Conservation (phyloP, 2,113 vertebrate genomes). For the Mesembrinibis cayennensis region DNA sequence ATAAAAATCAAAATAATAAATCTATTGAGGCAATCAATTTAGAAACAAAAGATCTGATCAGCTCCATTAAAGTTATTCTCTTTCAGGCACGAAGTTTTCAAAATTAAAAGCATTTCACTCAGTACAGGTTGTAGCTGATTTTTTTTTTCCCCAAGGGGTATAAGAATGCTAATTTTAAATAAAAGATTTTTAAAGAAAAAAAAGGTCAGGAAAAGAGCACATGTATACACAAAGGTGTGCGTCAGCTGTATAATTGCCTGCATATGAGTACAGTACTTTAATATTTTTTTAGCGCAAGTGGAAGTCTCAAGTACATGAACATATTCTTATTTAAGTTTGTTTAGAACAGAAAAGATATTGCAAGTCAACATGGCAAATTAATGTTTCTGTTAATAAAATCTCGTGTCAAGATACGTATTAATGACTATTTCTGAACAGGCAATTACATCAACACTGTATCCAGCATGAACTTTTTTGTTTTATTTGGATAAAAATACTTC, state of each 20-base stretch:
- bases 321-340: slow-evolving; percentile 8
- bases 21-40: slow-evolving; percentile 54
- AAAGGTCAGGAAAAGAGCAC: background rate
- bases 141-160: background rate
- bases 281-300: background rate
- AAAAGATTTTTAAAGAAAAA: background rate
- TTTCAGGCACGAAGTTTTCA: slow-evolving; percentile 29
- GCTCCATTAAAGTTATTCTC: slow-evolving; percentile 32
- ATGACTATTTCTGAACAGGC: background rate
- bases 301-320: background rate
- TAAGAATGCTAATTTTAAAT: background rate
- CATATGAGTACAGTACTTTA: background rate
- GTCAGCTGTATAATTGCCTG: background rate
- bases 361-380: slow-evolving; percentile 8
- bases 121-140: background rate
- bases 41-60: slow-evolving; percentile 55
- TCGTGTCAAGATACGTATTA: background rate
- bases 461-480: background rate
- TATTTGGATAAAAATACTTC: background rate
- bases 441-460: background rate
- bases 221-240: background rate
- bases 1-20: slow-evolving; percentile 66
- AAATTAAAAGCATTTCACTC: slow-evolving; percentile 46
- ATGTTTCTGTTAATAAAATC: slow-evolving; percentile 47
- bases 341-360: background rate